Percentiles rank a stretch among this genome's conserved stretches.
Evolutionary conservation across 2,797 vertebrate genomes (phyloP).

Genomic region (Microctenopoma stevenorrisi): DNA sequence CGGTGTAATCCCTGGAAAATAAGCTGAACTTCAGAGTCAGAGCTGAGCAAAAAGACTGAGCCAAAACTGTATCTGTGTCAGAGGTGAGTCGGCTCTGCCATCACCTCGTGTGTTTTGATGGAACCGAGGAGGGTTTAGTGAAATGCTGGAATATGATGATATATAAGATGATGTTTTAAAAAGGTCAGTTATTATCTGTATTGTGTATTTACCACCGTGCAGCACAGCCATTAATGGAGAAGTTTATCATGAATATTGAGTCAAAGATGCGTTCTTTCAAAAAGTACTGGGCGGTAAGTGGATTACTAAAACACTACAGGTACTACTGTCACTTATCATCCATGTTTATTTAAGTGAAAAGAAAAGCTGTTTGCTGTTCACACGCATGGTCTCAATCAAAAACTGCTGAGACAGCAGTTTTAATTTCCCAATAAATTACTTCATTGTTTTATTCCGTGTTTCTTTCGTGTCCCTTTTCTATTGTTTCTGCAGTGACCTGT

Average conservation of each 20-base stretch:
- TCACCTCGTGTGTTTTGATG: slow-evolving; percentile 7
- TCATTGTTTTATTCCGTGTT: background rate
- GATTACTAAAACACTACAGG: no score
- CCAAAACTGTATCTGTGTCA: slow-evolving; percentile 34
- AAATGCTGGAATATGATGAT: background rate
- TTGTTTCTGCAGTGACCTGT: slow-evolving; percentile 2
- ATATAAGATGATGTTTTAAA: no score
- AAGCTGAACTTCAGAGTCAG: slow-evolving; percentile 18
- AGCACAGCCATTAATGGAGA: no score
- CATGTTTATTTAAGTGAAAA: background rate
- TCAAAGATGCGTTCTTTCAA: no score
- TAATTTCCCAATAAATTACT: slow-evolving; percentile 4
- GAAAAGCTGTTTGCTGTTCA: background rate
- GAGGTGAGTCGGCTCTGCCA: slow-evolving; percentile 17
- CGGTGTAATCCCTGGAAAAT: no score
- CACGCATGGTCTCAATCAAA: background rate
- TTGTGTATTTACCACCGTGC: no score
- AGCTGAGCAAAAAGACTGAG: slow-evolving; percentile 31
- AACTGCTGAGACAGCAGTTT: background rate
- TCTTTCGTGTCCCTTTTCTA: slow-evolving; percentile 3
- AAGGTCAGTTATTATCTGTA: no score
- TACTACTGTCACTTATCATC: background rate
- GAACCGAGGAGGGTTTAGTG: background rate
- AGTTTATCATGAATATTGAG: no score
- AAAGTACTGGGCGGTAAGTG: no score